Evolutionary conservation across 2,888 invertebrate genomes (phyloP), one percentile per base, ranked within the genome.

Genomic region (Drosophila formosana): DNA sequence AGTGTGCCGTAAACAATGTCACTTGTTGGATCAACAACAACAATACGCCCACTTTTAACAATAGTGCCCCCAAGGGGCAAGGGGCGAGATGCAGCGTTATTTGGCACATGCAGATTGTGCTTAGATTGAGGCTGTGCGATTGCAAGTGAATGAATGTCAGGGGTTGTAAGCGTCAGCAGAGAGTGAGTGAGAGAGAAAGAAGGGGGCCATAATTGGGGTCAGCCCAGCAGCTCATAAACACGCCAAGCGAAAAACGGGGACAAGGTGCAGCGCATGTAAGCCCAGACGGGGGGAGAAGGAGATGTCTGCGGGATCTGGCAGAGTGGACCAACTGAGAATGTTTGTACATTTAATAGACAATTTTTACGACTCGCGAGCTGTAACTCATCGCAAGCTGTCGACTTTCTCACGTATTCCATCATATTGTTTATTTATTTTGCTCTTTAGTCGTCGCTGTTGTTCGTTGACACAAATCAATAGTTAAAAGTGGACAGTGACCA

Each of bases 211-310:
- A 73, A 77, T 78, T 75, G 72, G 69, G 78, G 78, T 78, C 78
- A 78, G 66, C 58, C 52, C 68, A 72, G 55, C 65, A 65, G 50
- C 58, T 78, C 69, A 70, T 78, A 58, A 70, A 78, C 63, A 67
- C 66, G 60, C 51, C 70, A 62, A 66, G 66, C 71, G 67, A 66
- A 41, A 58, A 63, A 63, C 56, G 57, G 56, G 64, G 9, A 49
- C 53, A 64, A 57, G 64, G 56, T 57, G 55, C 41, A 39, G 11
- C 39, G 46, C n/a, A 13, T 34, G 56, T 56, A 46, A 26, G 37
- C 55, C 18, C 25, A 5, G 3, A 25, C 7, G 43, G 25, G 18
- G 30, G 6, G 4, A 2, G 18, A 1, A 4, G 6, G 18, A 18
- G 18, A 18, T 18, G 18, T 18, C 18, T 18, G 18, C 18, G 18